Percentiles rank a stretch among this genome's conserved stretches.
These are phyloP conservation scores for Pseudorhombus dupliciocellatus DNA, from an alignment of 2,113 vertebrate genomes.

Conservation along the genomic window DNA sequence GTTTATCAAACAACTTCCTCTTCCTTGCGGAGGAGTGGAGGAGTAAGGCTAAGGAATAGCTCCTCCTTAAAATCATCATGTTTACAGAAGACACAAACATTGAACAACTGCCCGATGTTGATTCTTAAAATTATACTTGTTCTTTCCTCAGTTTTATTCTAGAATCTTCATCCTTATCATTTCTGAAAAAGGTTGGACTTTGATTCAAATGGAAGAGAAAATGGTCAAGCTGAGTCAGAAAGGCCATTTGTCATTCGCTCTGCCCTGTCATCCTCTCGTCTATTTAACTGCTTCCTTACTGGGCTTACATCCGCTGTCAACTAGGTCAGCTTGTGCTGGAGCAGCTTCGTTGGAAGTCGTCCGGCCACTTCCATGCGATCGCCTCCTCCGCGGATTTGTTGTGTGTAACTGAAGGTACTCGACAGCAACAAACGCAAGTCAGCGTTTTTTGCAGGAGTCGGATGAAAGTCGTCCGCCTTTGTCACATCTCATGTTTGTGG, in stretches of 20 bases:
- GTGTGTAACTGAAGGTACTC: conserved; percentile 1
- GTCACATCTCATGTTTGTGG: conserved; percentile 12
- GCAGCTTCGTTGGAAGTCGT: background rate
- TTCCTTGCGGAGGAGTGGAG: too few species aligned
- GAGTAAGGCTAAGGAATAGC: too few species aligned
- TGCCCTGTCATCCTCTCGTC: too few species aligned
- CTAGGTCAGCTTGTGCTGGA: conserved; percentile 2
- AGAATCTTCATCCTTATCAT: too few species aligned
- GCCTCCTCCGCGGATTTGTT: background rate
- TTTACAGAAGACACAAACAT: background rate
- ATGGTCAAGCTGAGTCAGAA: too few species aligned
- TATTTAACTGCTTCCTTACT: background rate
- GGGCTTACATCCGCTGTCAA: background rate
- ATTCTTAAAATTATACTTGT: background rate
- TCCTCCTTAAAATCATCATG: too few species aligned
- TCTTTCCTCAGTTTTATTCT: background rate
- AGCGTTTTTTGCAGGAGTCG: background rate
- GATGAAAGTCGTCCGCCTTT: background rate
- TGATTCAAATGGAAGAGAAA: too few species aligned
- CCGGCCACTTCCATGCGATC: conserved; percentile 9
- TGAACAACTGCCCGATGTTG: background rate
- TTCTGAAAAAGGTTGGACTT: too few species aligned
- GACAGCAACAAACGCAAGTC: background rate
- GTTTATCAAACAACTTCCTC: too few species aligned
- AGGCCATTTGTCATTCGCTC: too few species aligned